Evolutionary conservation across 2,113 vertebrate species (phyloP), one percentile per base, ranked within the genome.

Genomic region (Nothoprocta perdicaria): DNA sequence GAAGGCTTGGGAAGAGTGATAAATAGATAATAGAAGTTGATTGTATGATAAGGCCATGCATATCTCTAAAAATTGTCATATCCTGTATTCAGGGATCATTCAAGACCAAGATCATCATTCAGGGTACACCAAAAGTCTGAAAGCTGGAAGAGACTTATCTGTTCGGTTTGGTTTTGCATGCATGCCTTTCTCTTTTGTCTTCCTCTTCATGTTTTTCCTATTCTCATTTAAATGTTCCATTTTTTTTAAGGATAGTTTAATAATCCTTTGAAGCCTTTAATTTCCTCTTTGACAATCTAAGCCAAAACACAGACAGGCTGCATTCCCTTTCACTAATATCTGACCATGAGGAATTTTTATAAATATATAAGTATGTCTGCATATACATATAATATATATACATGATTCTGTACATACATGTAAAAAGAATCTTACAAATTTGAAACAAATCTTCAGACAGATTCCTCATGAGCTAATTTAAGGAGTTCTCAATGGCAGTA

Each of bases 281-380:
- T 96, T 96, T 96, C 94, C 90, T 90, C 29, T 90, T 95, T 92
- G 38, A 26, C 87, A 57, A 2, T 76, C 31, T 67, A 89, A 89
- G 77, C 66, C 50, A 95, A 95, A 95, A 95, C 60, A 89, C 38
- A 74, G 72, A 27, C 38, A 74, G 72, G 24, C 33, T 67, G 5
- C 38, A 48, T 82, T 86, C 50, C 3, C 0, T 77, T 62, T 79
- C 41, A 80, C 63, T 89, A 71, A 68, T 58, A 38, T 67, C 81
- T 76, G 71, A 93, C 75, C 18, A 26, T 31, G 31, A 80, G 22
- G 69, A 86, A 38, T 84, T 92, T 93, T 74, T 7, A 7, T 22
- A 33, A 4, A 5, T 0, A 7, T 4, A 4, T 22, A 24, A 17
- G 5, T 31, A 57, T 31, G 27, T 29, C 9, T 55, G 14, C 8